Evolutionary conservation across 2,888 invertebrate genomes (phyloP).

Genomic region (Phrixothrix hirtus): DNA sequence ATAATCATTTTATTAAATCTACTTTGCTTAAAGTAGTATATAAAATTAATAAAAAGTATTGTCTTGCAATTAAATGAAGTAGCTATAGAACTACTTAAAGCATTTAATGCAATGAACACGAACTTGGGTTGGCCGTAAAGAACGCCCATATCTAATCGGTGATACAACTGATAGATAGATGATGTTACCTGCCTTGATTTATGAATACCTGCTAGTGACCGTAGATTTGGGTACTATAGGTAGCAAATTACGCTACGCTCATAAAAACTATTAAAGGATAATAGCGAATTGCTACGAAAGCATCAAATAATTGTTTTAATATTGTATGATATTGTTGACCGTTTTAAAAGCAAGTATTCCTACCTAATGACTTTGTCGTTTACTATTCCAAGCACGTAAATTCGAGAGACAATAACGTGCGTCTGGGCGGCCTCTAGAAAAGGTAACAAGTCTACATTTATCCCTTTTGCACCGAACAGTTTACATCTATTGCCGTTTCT

Average conservation of each 20-base stretch:
- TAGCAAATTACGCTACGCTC: slow-evolving; percentile 29
- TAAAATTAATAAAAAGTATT: not conserved
- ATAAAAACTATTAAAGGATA: slow-evolving; percentile 17
- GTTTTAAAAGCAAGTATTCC: slow-evolving; percentile 26
- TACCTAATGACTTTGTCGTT: slow-evolving; percentile 42
- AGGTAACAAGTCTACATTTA: slow-evolving; percentile 42
- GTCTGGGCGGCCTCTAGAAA: slow-evolving; percentile 46
- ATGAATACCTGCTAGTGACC: slow-evolving; percentile 42
- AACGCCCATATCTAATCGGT: slow-evolving; percentile 53
- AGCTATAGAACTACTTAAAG: not conserved
- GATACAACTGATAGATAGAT: slow-evolving; percentile 51
- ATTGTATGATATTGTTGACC: slow-evolving; percentile 12
- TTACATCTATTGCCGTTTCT: slow-evolving; percentile 38
- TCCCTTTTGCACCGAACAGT: slow-evolving; percentile 38
- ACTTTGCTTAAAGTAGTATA: no score
- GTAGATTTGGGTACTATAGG: slow-evolving; percentile 32
- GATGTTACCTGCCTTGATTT: slow-evolving; percentile 51
- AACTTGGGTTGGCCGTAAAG: slow-evolving; percentile 27
- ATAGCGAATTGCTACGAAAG: slow-evolving; percentile 7
- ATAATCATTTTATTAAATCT: no score
- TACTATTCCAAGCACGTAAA: slow-evolving; percentile 48
- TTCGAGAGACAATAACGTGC: slow-evolving; percentile 48
- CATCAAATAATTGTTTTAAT: slow-evolving; percentile 8
- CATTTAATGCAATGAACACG: slow-evolving; percentile 8
- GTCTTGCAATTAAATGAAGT: no score